A percentile compares a stretch with the other conserved stretches of the same genome.
Evolutionary conservation across 2,113 vertebrate species (phyloP).

Genomic region (Podarcis raffonei): DNA sequence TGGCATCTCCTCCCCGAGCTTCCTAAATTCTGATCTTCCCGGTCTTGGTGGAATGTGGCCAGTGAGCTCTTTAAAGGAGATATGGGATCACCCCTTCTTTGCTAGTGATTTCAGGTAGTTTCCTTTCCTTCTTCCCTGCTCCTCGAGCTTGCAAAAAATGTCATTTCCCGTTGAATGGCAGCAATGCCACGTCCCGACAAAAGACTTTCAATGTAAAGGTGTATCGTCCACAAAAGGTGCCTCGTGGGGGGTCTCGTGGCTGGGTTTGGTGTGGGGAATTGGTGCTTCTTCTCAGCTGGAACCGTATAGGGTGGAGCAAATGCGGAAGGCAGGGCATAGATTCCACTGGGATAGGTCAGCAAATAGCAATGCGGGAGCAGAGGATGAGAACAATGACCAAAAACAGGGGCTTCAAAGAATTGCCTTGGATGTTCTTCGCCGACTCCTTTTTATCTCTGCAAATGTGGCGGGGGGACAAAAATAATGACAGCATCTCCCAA

Average conservation of each 20-base stretch:
- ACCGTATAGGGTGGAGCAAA: slow-evolving; percentile 11
- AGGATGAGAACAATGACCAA: slow-evolving; percentile 54
- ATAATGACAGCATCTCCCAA: slow-evolving; percentile 42
- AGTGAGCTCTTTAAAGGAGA: neutral
- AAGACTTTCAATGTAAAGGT: slow-evolving; percentile 61
- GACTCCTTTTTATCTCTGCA: slow-evolving; percentile 57
- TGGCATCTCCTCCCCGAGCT: slow-evolving; percentile 46
- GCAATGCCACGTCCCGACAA: slow-evolving; percentile 66
- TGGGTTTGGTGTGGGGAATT: neutral
- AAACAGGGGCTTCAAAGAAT: slow-evolving; percentile 56
- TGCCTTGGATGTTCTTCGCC: slow-evolving; percentile 49
- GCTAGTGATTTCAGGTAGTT: slow-evolving; percentile 52
- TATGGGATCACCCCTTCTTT: slow-evolving; percentile 25
- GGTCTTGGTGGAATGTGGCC: slow-evolving; percentile 33
- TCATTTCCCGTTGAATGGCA: slow-evolving; percentile 57
- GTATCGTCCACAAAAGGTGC: slow-evolving; percentile 51
- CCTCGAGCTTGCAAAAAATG: slow-evolving; percentile 41
- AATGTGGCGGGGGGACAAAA: slow-evolving; percentile 32
- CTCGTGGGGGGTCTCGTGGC: neutral
- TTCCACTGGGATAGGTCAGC: slow-evolving; percentile 69
- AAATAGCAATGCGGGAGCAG: neutral
- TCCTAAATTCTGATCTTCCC: slow-evolving; percentile 51
- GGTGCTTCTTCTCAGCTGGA: slow-evolving; percentile 65
- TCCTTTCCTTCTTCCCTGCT: slow-evolving; percentile 50
- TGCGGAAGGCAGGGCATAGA: slow-evolving; percentile 27